phyloP scores from a whole-genome alignment of 2,888 invertebrate species.

The Oscheius sp. region DNA sequence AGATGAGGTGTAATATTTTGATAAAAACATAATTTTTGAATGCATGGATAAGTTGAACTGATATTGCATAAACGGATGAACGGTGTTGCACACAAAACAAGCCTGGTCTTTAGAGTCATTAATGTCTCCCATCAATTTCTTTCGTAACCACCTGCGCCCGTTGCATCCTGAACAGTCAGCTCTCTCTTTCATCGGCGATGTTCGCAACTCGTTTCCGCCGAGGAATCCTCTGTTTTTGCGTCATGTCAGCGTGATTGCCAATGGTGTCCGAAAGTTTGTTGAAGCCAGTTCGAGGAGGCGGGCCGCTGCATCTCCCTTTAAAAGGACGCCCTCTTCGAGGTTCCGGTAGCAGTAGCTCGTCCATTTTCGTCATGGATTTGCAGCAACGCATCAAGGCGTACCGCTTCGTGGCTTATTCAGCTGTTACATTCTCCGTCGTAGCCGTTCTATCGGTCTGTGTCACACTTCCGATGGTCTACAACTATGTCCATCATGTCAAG shows the following conservation, averaged over 20 bases:
- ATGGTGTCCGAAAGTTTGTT: slow-evolving; percentile 9
- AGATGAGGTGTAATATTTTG: too few species aligned
- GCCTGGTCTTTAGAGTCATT: background rate
- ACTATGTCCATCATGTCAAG: slow-evolving; percentile 68
- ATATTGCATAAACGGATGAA: background rate
- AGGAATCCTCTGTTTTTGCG: slow-evolving; percentile 10
- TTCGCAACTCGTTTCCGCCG: slow-evolving; percentile 3
- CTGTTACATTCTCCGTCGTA: slow-evolving; percentile 55
- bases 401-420: slow-evolving; percentile 56
- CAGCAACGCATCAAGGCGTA: slow-evolving; percentile 55
- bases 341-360: slow-evolving; percentile 3
- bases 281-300: slow-evolving; percentile 23
- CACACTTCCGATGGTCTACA: slow-evolving; percentile 69
- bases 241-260: background rate
- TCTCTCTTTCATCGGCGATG: background rate
- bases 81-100: too few species aligned
- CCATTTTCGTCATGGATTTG: slow-evolving; percentile 41
- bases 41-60: too few species aligned
- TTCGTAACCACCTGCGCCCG: background rate
- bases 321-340: background rate
- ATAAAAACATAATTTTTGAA: too few species aligned
- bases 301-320: background rate
- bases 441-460: slow-evolving; percentile 55
- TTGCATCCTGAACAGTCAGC: background rate
- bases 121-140: background rate